Evolutionary conservation across 2,797 vertebrate species (phyloP).

Genomic region (Remorina albescens): DNA sequence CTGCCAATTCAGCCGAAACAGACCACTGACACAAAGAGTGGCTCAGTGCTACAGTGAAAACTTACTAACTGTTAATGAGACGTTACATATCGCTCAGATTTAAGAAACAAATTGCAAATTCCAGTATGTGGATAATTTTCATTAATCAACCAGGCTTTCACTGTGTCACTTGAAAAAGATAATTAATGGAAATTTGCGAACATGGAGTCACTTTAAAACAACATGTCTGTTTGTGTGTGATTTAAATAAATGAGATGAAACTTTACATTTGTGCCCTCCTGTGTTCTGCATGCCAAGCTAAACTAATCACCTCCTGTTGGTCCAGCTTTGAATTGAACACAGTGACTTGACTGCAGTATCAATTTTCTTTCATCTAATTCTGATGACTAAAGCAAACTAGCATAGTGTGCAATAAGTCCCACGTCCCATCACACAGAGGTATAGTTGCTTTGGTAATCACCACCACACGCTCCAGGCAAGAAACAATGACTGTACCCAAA

Average conservation of each 20-base stretch:
- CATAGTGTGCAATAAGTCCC: neutral
- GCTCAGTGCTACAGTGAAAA: slow-evolving; percentile 12
- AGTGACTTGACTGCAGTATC: too few relatives aligned
- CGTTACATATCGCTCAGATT: slow-evolving; percentile 33
- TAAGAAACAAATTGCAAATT: neutral
- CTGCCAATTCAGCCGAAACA: slow-evolving; percentile 35
- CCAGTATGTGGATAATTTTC: neutral
- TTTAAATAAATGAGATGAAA: neutral
- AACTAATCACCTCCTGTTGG: neutral
- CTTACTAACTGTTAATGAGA: slow-evolving; percentile 13
- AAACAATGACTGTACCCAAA: too few relatives aligned
- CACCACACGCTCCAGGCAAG: too few relatives aligned
- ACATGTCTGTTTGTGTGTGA: neutral
- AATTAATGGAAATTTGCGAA: neutral
- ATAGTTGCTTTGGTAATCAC: neutral
- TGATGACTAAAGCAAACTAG: neutral
- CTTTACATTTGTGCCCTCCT: too few relatives aligned
- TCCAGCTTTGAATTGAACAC: neutral
- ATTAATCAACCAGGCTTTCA: neutral
- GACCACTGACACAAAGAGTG: slow-evolving; percentile 29
- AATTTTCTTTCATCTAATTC: neutral
- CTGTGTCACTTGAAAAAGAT: slow-evolving; percentile 12
- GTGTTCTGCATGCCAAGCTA: slow-evolving; percentile 9
- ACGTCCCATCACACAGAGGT: neutral
- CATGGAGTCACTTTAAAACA: neutral